These are phyloP conservation scores for Zosterops lateralis DNA, from an alignment of 2,113 vertebrate species.

Conservation along the genomic window DNA sequence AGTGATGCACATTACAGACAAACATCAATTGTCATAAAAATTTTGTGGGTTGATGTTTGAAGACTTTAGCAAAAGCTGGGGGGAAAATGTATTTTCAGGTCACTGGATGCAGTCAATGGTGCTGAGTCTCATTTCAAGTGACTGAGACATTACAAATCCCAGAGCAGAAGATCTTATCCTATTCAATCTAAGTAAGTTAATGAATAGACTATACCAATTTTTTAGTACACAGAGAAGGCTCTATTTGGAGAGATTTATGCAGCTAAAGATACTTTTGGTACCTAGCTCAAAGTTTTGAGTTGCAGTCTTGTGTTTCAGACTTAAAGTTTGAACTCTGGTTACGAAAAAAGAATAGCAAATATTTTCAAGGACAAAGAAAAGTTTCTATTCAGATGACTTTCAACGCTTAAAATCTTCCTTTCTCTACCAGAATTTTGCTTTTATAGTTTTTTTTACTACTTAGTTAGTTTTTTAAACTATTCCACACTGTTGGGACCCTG, in stretches of 20 bases:
- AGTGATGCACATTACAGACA: neutral
- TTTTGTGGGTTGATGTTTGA: neutral
- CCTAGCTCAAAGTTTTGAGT: neutral
- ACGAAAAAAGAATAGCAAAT: neutral
- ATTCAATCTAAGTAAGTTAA: neutral
- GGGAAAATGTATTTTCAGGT: neutral
- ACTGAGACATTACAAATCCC: neutral
- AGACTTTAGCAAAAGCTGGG: neutral
- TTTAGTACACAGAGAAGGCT: neutral
- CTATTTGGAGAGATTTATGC: neutral
- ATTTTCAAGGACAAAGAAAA: neutral
- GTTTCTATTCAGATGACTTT: neutral
- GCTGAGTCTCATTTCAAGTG: neutral
- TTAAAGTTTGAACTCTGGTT: neutral
- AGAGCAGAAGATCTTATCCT: neutral
- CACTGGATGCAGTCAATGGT: neutral
- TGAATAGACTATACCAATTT: neutral
- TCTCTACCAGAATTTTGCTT: neutral
- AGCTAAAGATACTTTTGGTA: neutral
- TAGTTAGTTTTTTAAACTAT: rapidly evolving
- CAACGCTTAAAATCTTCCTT: neutral
- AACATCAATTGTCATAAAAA: neutral
- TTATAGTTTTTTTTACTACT: neutral
- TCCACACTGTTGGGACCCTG: neutral
- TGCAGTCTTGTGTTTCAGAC: neutral